Evolutionary conservation across 2,888 invertebrate species (phyloP), one percentile per base, ranked within the genome.

Genomic region (Sialis lutaria): DNA sequence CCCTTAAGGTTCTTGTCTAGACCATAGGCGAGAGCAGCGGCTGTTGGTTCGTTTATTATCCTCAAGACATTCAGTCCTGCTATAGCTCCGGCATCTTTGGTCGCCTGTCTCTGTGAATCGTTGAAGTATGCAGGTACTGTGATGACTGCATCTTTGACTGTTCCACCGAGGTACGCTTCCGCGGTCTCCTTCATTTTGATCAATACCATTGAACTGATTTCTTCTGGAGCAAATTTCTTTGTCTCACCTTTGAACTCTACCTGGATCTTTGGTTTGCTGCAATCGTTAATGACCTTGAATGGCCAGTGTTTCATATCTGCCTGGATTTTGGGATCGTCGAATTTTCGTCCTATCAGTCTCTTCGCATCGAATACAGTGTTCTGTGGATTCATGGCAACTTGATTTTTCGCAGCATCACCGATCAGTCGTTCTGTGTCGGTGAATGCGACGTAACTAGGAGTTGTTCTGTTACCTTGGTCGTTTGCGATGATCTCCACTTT

Each of bases 101-200:
- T 80, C 2, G 78, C 79, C 58, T 79, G 78, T 40, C 79, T 65
- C 57, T 79, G 78, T 1, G 72, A 68, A 57, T 76, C 75, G 58
- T 76, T 77, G 64, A 81, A 81, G 60, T 87, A 86, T 8, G 86
- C 86, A 7, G 84, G 84, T 6, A 85, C 84, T 5, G 85, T 85
- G 55, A 84, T 67, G 2, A 85, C 83, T 6, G 82, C 82, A 58
- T 85, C 81, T n/a, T 68, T 73, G 0, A 84, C 74, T 13, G 68
- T 54, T 12, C 66, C 64, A 6, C 83, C 84, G 50, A 83, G 62
- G 58, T 77, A 82, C 1, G 80, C 79, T 58, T 82, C 82, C 1
- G 78, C 77, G 0, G 79, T 81, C 60, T 82, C 79, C 60, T 67
- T 65, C 71, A 72, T 72, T 55, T 72, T 74, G 37, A 64, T 68